Evolutionary conservation across 2,888 invertebrate species (phyloP), one percentile per base, ranked within the genome.

Genomic region (Volucella inanis): DNA sequence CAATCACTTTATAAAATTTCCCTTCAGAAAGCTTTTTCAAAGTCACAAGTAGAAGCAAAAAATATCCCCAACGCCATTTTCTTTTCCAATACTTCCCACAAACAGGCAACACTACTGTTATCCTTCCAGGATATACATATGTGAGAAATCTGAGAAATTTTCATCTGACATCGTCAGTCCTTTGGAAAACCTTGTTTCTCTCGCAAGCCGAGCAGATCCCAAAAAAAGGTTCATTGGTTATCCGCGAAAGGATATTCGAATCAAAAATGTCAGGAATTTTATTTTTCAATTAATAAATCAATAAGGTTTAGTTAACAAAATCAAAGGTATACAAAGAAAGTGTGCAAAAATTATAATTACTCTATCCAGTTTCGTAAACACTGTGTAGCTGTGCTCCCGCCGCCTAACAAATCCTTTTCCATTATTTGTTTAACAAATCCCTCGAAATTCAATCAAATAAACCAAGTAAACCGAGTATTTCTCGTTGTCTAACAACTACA

Each of bases 161-260:
- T 85, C 81, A 55, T 55, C 52, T 18, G 52, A 4, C 61, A 64
- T 22, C 47, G 72, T 85, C 76, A 85, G 85, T 85, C 77, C 77
- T 85, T 76, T 81, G 85, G 85, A 85, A 85, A 85, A 81, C 81
- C 85, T 80, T 80, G 76, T 72, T 68, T 81, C 85, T 77, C 80
- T 81, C 81, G 85, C 81, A 81, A 76, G 71, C 62, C 81, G 71
- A 47, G 75, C 49, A 70, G 64, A 62, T 47, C 71, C n/a, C 49
- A 54, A 18, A 31, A 31, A 31, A 62, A 55, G 62, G 55, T 65
- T 65, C 31, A 64, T 59, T 59, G 61, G 4, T 22, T 41, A 4
- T 64, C 50, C 72, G 72, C 54, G 54, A 43, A 39, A 78, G 78
- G 62, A 78, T 78, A 76, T 72, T 72, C 11, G 49, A 39, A n/a